phyloP scores from a whole-genome alignment of 2,888 invertebrate genomes.

The Tanaodytes sp. region DNA sequence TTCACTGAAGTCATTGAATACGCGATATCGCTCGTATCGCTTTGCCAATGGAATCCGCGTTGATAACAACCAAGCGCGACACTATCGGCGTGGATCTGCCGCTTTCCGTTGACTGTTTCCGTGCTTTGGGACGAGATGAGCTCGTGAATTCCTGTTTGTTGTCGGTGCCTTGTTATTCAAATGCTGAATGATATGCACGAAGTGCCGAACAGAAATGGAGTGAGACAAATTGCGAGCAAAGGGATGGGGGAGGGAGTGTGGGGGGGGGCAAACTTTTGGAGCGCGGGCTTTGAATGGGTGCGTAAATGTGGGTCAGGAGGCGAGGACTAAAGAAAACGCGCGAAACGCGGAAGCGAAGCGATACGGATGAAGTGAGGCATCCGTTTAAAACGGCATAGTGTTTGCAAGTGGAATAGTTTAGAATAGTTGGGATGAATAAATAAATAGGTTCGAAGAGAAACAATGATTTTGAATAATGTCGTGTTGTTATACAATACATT shows the following conservation, averaged over 20 bases:
- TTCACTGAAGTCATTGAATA: constrained; percentile 38
- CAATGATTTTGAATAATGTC: no score
- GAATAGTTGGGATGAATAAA: no score
- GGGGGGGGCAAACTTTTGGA: constrained; percentile 30
- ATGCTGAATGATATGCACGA: constrained; percentile 49
- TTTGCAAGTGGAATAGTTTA: no score
- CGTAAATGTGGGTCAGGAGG: constrained; percentile 57
- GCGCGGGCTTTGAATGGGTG: constrained; percentile 53
- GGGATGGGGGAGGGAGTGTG: constrained; percentile 1
- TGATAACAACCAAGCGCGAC: constrained; percentile 44
- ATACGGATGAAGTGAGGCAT: not conserved
- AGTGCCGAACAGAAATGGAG: constrained; percentile 34
- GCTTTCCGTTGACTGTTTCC: constrained; percentile 49
- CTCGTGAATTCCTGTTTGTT: constrained; percentile 59
- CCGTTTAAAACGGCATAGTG: no score
- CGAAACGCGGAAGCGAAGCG: not conserved
- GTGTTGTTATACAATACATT: no score
- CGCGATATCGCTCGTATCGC: constrained; percentile 39
- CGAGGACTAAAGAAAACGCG: constrained; percentile 4
- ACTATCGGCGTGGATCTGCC: constrained; percentile 44
- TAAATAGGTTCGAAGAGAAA: no score
- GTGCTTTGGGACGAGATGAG: constrained; percentile 44
- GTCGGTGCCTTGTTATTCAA: constrained; percentile 59
- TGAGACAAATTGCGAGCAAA: constrained; percentile 32
- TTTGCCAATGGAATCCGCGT: constrained; percentile 48